Conservation (phyloP, 2,113 vertebrate genomes). For the Alces alces region DNA sequence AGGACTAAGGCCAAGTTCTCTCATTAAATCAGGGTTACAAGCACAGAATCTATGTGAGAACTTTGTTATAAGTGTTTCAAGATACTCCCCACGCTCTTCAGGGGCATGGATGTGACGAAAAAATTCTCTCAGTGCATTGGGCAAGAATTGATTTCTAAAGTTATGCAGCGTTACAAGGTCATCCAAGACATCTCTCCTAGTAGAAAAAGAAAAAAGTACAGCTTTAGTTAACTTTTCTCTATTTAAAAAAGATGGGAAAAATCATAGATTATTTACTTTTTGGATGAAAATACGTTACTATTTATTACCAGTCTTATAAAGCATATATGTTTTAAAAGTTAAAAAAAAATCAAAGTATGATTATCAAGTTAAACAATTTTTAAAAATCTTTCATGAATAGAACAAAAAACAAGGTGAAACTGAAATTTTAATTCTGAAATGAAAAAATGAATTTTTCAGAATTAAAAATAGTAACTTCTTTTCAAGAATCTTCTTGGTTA, state of each 20-base stretch:
- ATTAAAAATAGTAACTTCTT: not conserved
- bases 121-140: constrained; percentile 98
- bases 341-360: not conserved
- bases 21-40: constrained; percentile 94
- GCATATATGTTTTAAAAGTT: not conserved
- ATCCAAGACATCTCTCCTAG: constrained; percentile 96
- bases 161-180: constrained; percentile 98
- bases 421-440: not conserved
- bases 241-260: not conserved
- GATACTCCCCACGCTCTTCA: constrained; percentile 97
- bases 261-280: not conserved
- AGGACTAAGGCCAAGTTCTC: constrained; percentile 95
- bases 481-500: not conserved
- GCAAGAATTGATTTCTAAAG: constrained; percentile 99
- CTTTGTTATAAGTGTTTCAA: constrained; percentile 99
- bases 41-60: constrained; percentile 98
- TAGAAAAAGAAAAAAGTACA: constrained; percentile 35
- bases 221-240: not conserved
- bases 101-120: constrained; percentile 98
- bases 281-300: constrained; percentile 16
- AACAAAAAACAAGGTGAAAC: not conserved
- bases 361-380: not conserved
- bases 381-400: not conserved
- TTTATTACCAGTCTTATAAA: not conserved
- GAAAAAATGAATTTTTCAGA: not conserved